Conservation (phyloP, 2,888 invertebrate genomes). For the Formica aserva region DNA sequence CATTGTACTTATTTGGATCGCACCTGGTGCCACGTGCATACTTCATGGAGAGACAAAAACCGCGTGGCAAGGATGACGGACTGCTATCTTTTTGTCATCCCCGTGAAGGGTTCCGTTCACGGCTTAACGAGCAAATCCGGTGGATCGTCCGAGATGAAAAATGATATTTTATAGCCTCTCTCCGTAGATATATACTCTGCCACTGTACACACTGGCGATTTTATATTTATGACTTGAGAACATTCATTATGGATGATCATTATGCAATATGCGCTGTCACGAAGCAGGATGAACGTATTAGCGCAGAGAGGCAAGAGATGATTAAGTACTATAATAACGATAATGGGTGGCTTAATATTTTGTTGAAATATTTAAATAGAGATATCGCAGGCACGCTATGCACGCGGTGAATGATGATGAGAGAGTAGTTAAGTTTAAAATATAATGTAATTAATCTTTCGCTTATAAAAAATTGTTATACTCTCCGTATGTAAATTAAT, state of each 20-base stretch:
- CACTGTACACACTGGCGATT: slow-evolving; percentile 33
- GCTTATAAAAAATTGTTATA: slow-evolving; percentile 14
- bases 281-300: slow-evolving; percentile 32
- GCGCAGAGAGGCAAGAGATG: slow-evolving; percentile 20
- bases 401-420: background rate
- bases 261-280: slow-evolving; percentile 16
- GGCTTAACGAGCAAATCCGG: slow-evolving; percentile 9
- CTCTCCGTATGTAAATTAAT: slow-evolving; percentile 2
- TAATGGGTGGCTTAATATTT: slow-evolving; percentile 38
- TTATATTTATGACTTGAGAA: slow-evolving; percentile 37
- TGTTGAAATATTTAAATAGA: slow-evolving; percentile 33
- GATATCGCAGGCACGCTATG: slow-evolving; percentile 5
- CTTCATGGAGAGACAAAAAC: slow-evolving; percentile 29
- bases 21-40: slow-evolving; percentile 27
- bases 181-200: background rate
- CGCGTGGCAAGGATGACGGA: background rate
- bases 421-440: background rate
- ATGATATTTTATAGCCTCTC: slow-evolving; percentile 10
- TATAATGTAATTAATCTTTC: background rate
- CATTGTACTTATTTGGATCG: background rate
- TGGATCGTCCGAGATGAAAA: slow-evolving; percentile 9
- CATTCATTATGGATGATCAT: slow-evolving; percentile 27
- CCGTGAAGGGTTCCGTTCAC: background rate
- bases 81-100: slow-evolving; percentile 1
- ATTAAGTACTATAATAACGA: slow-evolving; percentile 37